These are phyloP conservation scores for Neoascia interrupta DNA, from an alignment of 2,888 invertebrate species.

Conservation along the genomic window DNA sequence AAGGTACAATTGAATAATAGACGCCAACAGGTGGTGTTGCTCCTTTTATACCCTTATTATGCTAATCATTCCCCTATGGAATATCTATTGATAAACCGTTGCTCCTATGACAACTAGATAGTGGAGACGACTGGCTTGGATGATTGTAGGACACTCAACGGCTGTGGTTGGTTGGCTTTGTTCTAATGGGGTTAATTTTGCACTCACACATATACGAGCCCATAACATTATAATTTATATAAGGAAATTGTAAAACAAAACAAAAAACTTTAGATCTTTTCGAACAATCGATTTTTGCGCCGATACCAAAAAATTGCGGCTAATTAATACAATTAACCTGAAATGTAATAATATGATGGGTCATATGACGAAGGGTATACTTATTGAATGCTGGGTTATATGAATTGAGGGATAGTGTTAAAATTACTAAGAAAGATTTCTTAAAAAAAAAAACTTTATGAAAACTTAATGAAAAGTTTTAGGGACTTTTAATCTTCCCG, in stretches of 20 bases:
- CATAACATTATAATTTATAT: too few species aligned
- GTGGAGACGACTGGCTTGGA: not conserved
- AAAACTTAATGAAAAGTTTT: too few species aligned
- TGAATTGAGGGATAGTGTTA: too few species aligned
- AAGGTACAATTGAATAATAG: slow-evolving; percentile 33
- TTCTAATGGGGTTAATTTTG: slow-evolving; percentile 4
- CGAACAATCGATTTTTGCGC: not conserved
- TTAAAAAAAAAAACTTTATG: too few species aligned
- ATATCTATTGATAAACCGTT: slow-evolving; percentile 42
- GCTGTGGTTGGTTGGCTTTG: slow-evolving; percentile 18
- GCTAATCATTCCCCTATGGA: slow-evolving; percentile 38
- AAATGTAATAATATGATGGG: too few species aligned
- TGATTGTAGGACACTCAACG: slow-evolving; percentile 45
- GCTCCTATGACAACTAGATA: slow-evolving; percentile 63
- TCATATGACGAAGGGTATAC: too few species aligned
- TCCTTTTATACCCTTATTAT: slow-evolving; percentile 66
- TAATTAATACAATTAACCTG: slow-evolving; percentile 16
- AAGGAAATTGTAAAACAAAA: not conserved
- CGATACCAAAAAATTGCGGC: slow-evolving; percentile 10
- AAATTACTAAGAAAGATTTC: too few species aligned
- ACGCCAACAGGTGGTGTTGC: slow-evolving; percentile 51
- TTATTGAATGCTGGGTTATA: too few species aligned
- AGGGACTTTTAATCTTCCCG: too few species aligned
- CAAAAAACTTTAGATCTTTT: not conserved
- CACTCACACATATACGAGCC: not conserved